Percentiles rank a stretch among this genome's conserved stretches.
Evolutionary conservation across 1,140 invertebrate genomes (phyloP).

Genomic region (Temnothorax nylanderi): DNA sequence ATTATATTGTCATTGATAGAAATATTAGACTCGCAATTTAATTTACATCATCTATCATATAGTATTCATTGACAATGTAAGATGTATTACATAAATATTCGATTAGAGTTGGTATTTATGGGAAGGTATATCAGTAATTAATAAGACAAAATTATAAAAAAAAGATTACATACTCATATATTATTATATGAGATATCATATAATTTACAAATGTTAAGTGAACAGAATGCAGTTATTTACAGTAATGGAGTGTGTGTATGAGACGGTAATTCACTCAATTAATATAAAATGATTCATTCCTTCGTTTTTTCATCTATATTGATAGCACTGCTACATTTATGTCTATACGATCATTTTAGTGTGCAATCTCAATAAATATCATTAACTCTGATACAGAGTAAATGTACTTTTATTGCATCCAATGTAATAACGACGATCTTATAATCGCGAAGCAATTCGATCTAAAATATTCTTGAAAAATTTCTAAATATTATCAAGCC

Average conservation of each 20-base stretch:
- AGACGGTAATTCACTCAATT: slow-evolving; percentile 43
- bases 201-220: slow-evolving; percentile 72
- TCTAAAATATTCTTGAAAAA: slow-evolving; percentile 21
- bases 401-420: slow-evolving; percentile 46
- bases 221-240: slow-evolving; percentile 76
- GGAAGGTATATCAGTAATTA: slow-evolving; percentile 56
- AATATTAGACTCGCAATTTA: neutral
- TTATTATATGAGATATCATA: slow-evolving; percentile 59
- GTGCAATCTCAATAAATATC: slow-evolving; percentile 74
- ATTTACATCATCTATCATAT: slow-evolving; percentile 8
- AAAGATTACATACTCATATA: slow-evolving; percentile 50
- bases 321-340: slow-evolving; percentile 3
- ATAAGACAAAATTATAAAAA: slow-evolving; percentile 30
- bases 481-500: slow-evolving; percentile 30
- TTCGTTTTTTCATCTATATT: neutral
- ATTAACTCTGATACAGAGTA: slow-evolving; percentile 81
- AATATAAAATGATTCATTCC: slow-evolving; percentile 38
- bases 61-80: slow-evolving; percentile 17
- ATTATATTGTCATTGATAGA: slow-evolving; percentile 11
- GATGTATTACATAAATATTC: neutral
- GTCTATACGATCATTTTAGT: slow-evolving; percentile 16
- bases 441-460: neutral
- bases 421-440: neutral
- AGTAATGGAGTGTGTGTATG: slow-evolving; percentile 72
- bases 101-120: neutral